A percentile compares a stretch with the other conserved stretches of the same genome.
Conservation (phyloP, 2,888 invertebrate genomes). For the Barypeithes pellucidus region DNA sequence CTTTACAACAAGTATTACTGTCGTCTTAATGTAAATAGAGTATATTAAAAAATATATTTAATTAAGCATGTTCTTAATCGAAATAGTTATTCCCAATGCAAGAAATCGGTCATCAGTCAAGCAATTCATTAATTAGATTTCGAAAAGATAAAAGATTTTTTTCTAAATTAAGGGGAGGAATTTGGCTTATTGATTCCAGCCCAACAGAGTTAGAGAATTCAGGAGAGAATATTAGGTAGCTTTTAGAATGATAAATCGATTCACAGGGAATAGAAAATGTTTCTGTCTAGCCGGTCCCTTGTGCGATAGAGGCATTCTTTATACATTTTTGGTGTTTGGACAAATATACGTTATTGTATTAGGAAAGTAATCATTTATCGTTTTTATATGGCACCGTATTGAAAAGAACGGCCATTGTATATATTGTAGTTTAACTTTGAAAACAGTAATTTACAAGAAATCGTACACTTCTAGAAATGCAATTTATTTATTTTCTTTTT, state of each 20-base stretch:
- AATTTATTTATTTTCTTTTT: neutral
- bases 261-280: slow-evolving; percentile 49
- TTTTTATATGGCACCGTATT: too few relatives aligned
- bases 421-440: too few relatives aligned
- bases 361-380: too few relatives aligned
- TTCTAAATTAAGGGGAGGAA: slow-evolving; percentile 42
- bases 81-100: neutral
- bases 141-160: slow-evolving; percentile 35
- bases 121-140: slow-evolving; percentile 41
- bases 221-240: slow-evolving; percentile 49
- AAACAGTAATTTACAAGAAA: too few relatives aligned
- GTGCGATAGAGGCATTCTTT: slow-evolving; percentile 32
- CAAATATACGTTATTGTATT: too few relatives aligned
- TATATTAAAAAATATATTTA: neutral
- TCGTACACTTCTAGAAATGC: too few relatives aligned
- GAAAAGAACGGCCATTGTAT: too few relatives aligned
- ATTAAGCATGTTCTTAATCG: too few relatives aligned
- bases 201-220: slow-evolving; percentile 42
- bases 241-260: slow-evolving; percentile 51
- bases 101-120: neutral
- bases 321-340: neutral
- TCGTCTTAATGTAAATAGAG: too few relatives aligned
- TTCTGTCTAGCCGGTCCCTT: slow-evolving; percentile 42
- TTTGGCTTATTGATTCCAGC: slow-evolving; percentile 49
- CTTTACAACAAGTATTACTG: too few relatives aligned